A percentile compares a stretch with the other conserved stretches of the same genome.
Evolutionary conservation across 2,113 vertebrate species (phyloP).

Genomic region (Dolichallabes microphthalmus): DNA sequence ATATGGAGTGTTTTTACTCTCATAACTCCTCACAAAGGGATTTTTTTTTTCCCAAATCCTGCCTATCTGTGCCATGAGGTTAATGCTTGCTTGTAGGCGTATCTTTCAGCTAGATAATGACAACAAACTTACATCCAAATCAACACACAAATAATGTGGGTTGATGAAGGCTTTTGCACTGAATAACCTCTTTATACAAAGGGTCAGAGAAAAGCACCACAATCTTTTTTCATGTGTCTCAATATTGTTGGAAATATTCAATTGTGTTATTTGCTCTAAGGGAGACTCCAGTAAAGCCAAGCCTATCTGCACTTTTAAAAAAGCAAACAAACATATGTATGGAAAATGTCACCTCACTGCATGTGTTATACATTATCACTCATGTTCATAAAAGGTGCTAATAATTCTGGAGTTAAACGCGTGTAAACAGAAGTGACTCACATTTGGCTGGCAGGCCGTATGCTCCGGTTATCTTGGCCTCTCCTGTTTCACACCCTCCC

Average conservation of each 20-base stretch:
- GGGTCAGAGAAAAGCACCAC: not conserved
- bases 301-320: not conserved
- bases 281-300: not conserved
- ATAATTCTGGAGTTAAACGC: constrained; percentile 1
- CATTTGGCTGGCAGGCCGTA: constrained; percentile 85
- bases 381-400: not conserved
- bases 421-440: constrained; percentile 67
- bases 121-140: not conserved
- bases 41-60: not conserved
- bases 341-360: not conserved
- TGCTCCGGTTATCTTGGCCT: constrained; percentile 84
- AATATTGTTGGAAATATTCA: not conserved
- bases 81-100: not conserved
- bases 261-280: not conserved
- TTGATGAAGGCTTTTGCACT: not conserved
- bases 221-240: not conserved
- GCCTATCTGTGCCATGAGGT: not conserved
- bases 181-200: not conserved
- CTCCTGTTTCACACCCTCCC: constrained; percentile 79
- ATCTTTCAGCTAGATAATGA: not conserved
- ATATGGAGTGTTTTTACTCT: too few species aligned
- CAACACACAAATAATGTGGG: not conserved
- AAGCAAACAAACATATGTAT: not conserved
- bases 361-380: not conserved
- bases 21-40: too few species aligned